Percentiles rank a stretch among this genome's conserved stretches.
These are phyloP conservation scores for Orcinus orca DNA, from an alignment of 2,113 vertebrate genomes.

Conservation along the genomic window DNA sequence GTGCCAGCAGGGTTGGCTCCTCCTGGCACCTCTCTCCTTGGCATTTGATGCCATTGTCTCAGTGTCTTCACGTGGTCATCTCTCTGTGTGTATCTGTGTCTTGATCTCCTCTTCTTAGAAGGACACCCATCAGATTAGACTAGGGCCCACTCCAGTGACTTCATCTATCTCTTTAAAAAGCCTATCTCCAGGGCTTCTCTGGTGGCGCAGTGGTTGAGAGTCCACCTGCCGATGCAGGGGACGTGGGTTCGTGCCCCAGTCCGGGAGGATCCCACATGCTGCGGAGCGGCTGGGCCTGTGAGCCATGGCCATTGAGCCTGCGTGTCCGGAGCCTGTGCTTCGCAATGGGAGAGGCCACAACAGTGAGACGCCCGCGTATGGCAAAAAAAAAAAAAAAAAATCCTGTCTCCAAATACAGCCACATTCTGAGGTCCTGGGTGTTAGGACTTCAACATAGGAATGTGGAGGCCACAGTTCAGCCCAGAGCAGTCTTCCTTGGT, in stretches of 20 bases:
- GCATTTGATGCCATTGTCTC: fast-evolving
- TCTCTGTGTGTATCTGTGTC: not conserved
- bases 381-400: not conserved
- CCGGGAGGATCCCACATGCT: too few species aligned
- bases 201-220: too few species aligned
- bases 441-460: not conserved
- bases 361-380: fast-evolving
- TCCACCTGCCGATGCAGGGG: too few species aligned
- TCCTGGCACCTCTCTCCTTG: not conserved
- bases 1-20: not conserved
- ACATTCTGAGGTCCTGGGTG: not conserved
- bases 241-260: too few species aligned
- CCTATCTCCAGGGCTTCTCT: not conserved
- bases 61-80: fast-evolving
- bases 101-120: not conserved
- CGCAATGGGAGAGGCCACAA: too few species aligned
- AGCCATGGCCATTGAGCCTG: too few species aligned
- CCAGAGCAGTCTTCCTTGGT: too few species aligned
- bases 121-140: not conserved
- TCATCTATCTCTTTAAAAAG: not conserved
- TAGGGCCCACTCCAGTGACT: not conserved
- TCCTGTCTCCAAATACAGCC: not conserved
- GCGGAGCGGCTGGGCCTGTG: too few species aligned
- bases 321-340: fast-evolving
- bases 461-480: not conserved